Evolutionary conservation across 2,888 invertebrate species (phyloP), one percentile per base, ranked within the genome.

Genomic region (Drosophila colorata): DNA sequence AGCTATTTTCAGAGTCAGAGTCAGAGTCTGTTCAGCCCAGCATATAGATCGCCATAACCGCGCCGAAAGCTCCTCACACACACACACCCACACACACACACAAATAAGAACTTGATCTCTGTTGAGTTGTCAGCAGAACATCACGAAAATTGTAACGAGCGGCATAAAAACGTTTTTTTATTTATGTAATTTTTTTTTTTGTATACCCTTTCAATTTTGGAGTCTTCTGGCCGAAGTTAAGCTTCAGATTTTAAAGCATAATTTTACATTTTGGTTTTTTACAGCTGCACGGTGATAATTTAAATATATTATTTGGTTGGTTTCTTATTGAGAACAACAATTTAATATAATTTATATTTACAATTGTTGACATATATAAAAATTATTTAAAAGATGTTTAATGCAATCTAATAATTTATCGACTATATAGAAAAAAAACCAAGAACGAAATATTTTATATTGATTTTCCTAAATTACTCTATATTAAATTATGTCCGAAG

Each of bases 91-190:
- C 33, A 63, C 67, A 67, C 61, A 63, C 53, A 43, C 57, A 66
- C 69, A 49, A 66, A 63, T 86, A 87, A 85, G 87, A 87, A 85
- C 86, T 85, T 85, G 85, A 87, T 87, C 88, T 85, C 86, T 85
- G 87, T 78, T 83, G 86, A 87, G 88, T 85, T 85, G 85, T 85
- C 85, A 85, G 85, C 88, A 86, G 83, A 85, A 87, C 88, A 85
- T 87, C 86, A 87, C 76, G 74, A 84, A 84, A 87, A 84, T 81
- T 81, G 85, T 87, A 87, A 84, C 83, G 82, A 82, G 85, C 82
- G 64, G 70, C 68, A 65, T 60, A 77, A 72, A 69, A 79, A 55
- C 33, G 25, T 6, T 5, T 40, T 52, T 25, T 60, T 52, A 28
- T 4, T 16, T n/a, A n/a, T n/a, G n/a, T n/a, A n/a, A n/a, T 38